These are phyloP conservation scores for Pseudoatta argentina DNA, from an alignment of 1,140 invertebrate genomes.

Conservation along the genomic window DNA sequence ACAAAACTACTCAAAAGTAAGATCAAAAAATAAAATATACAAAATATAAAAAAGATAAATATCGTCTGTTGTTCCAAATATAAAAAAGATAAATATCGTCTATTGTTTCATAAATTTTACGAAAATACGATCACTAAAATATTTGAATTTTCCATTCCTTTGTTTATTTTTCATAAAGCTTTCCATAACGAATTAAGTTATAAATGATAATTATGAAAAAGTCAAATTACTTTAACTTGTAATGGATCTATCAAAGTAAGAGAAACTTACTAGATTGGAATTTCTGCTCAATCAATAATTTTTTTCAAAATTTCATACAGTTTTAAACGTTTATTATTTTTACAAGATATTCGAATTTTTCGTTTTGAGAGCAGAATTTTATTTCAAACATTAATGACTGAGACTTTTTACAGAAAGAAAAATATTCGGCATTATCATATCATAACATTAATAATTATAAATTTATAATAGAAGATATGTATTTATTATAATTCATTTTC, in stretches of 20 bases:
- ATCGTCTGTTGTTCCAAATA: not conserved
- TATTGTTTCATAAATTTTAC: not conserved
- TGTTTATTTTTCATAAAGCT: not conserved
- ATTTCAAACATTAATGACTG: constrained; percentile 14
- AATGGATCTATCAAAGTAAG: constrained; percentile 1
- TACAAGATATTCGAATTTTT: not conserved
- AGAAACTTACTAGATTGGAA: constrained; percentile 1
- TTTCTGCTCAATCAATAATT: constrained; percentile 15
- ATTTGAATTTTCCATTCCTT: not conserved
- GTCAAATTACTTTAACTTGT: not conserved
- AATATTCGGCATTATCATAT: not conserved
- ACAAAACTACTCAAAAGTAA: not conserved
- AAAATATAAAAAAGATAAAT: not conserved
- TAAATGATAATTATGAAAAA: not conserved
- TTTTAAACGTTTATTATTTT: constrained; percentile 37
- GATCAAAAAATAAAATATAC: not conserved
- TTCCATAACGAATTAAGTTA: not conserved
- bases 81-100: not conserved
- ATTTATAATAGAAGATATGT: not conserved
- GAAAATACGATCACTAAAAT: not conserved
- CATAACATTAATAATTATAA: not conserved
- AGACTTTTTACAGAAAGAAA: not conserved
- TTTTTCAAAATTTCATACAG: not conserved
- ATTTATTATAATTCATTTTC: constrained; percentile 2
- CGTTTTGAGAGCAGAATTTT: not conserved